phyloP scores from a whole-genome alignment of 2,888 invertebrate species.

The Andrena camellia region DNA sequence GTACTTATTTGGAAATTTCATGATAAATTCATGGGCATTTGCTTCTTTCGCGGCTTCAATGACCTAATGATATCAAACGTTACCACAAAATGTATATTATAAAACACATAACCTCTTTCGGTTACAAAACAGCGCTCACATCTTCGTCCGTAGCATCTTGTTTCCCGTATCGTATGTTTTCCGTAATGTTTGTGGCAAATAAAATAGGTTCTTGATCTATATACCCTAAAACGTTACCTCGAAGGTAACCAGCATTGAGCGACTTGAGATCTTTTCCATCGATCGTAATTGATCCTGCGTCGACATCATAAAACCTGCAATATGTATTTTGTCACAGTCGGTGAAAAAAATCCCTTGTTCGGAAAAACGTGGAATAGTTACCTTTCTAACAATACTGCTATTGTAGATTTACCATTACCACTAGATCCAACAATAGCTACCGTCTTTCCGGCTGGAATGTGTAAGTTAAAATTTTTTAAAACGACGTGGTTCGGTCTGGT shows the following conservation, averaged over 20 bases:
- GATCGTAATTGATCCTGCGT: slow-evolving; percentile 90
- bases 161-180: slow-evolving; percentile 97
- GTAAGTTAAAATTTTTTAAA: slow-evolving; percentile 93
- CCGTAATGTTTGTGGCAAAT: slow-evolving; percentile 95
- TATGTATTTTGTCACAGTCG: neutral
- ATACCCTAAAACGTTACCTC: slow-evolving; percentile 93
- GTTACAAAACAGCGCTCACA: slow-evolving; percentile 83
- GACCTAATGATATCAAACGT: slow-evolving; percentile 86
- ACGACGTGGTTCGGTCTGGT: slow-evolving; percentile 91
- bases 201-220: slow-evolving; percentile 98
- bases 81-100: neutral
- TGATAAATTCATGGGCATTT: slow-evolving; percentile 97
- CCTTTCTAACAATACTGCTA: slow-evolving; percentile 95
- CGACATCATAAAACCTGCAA: slow-evolving; percentile 92
- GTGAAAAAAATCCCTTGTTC: neutral
- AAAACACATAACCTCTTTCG: neutral
- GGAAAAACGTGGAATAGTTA: slow-evolving; percentile 76
- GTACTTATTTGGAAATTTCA: slow-evolving; percentile 93
- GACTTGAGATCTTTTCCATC: slow-evolving; percentile 90
- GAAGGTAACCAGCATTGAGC: slow-evolving; percentile 93
- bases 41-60: slow-evolving; percentile 93
- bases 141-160: slow-evolving; percentile 90
- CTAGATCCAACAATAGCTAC: slow-evolving; percentile 97
- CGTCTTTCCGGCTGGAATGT: slow-evolving; percentile 94
- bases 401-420: slow-evolving; percentile 98